Percentiles rank a stretch among this genome's conserved stretches.
phyloP scores from a whole-genome alignment of 1,140 invertebrate genomes.

The Drosophila murphyi region DNA sequence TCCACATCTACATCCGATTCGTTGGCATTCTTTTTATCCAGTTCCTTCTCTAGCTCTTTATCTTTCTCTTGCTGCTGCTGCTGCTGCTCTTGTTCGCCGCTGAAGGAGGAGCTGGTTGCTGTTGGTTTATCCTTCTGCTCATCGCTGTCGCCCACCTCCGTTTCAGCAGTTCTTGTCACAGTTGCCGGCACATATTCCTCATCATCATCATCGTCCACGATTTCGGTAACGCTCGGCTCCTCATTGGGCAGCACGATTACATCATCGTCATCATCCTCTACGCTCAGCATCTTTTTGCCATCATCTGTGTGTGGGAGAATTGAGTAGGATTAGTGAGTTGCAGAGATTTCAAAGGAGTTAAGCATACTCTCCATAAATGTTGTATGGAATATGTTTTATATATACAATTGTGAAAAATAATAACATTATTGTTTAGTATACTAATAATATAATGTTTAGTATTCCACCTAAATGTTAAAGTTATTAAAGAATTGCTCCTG shows the following conservation, averaged over 20 bases:
- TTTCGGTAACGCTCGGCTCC: constrained; percentile 82
- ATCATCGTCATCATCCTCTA: constrained; percentile 79
- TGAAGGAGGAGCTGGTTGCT: constrained; percentile 20
- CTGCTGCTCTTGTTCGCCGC: constrained; percentile 25
- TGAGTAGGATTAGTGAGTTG: background rate
- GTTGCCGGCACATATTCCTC: constrained; percentile 78
- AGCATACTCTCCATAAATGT: no score
- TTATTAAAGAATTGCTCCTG: no score
- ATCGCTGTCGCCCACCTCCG: constrained; percentile 40
- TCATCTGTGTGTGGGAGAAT: constrained; percentile 13
- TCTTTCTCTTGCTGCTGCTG: constrained; percentile 8
- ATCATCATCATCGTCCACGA: constrained; percentile 82
- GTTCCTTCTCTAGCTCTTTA: constrained; percentile 28
- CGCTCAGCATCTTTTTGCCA: constrained; percentile 23
- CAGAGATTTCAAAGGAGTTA: background rate
- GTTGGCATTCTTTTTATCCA: constrained; percentile 51
- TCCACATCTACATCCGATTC: constrained; percentile 84
- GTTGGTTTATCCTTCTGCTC: constrained; percentile 45
- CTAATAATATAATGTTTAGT: no score
- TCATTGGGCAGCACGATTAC: constrained; percentile 83
- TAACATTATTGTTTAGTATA: no score
- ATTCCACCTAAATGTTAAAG: no score
- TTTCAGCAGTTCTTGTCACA: constrained; percentile 54
- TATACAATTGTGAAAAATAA: no score
- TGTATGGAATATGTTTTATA: no score